Evolutionary conservation across 2,113 vertebrate genomes (phyloP).

Genomic region (Ciconia maguari): DNA sequence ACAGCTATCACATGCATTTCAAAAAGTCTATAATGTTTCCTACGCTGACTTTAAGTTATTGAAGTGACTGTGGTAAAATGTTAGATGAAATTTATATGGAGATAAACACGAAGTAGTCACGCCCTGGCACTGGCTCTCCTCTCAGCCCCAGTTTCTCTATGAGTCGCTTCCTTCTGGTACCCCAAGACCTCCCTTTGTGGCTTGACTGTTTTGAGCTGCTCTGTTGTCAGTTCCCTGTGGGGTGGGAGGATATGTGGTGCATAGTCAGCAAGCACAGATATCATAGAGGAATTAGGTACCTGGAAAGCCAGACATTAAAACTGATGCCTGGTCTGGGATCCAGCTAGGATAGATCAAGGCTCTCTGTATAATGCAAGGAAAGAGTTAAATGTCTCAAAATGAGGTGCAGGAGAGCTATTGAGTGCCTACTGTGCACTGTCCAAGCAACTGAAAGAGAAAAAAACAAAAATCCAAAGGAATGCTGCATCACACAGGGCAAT

Average conservation of each 20-base stretch:
- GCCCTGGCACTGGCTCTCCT: background rate
- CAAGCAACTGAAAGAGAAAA: background rate
- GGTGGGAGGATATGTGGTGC: accelerated
- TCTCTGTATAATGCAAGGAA: background rate
- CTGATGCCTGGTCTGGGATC: background rate
- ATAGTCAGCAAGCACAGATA: background rate
- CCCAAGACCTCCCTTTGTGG: background rate
- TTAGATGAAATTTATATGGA: background rate
- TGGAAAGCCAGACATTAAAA: background rate
- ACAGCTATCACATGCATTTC: background rate
- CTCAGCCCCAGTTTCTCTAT: background rate
- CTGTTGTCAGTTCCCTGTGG: background rate
- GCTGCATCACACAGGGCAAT: background rate
- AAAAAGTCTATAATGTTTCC: background rate
- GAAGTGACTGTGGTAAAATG: background rate
- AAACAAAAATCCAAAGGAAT: background rate
- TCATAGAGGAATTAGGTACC: background rate
- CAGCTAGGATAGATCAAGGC: background rate
- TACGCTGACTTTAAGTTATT: background rate
- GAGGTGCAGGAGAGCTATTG: background rate
- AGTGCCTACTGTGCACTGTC: background rate
- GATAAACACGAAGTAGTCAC: background rate
- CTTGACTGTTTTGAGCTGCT: background rate
- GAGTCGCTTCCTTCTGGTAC: background rate
- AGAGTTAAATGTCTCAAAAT: background rate